These are phyloP conservation scores for Bilobella aurantiaca DNA, from an alignment of 1,140 invertebrate species.

Conservation along the genomic window DNA sequence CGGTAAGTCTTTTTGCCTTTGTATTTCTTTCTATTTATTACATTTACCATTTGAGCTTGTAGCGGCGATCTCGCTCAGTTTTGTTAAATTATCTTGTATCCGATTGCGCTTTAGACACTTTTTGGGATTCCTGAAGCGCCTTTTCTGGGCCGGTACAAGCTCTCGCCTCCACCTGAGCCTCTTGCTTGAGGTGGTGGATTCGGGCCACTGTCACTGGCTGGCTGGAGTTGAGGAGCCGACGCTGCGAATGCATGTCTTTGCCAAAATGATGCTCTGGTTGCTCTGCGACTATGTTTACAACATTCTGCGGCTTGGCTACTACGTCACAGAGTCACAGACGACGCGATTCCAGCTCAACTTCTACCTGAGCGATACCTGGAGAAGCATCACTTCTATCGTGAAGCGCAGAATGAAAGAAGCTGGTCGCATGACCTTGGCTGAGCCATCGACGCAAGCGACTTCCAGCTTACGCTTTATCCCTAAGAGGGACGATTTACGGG, in stretches of 20 bases:
- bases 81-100: too few relatives aligned
- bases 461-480: background rate
- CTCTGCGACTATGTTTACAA: background rate
- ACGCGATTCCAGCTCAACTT: background rate
- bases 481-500: background rate
- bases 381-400: background rate
- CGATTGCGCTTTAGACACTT: too few relatives aligned
- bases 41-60: too few relatives aligned
- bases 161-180: background rate
- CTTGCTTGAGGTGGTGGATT: background rate
- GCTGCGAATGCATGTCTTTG: background rate
- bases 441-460: background rate
- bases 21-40: too few relatives aligned
- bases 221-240: background rate
- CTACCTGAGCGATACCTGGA: background rate
- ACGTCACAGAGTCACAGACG: background rate
- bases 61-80: too few relatives aligned
- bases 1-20: too few relatives aligned
- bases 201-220: background rate
- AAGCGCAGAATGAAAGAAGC: background rate
- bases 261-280: background rate
- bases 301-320: background rate
- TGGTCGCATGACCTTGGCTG: background rate
- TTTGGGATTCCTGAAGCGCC: background rate
- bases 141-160: background rate